These are phyloP conservation scores for Halictus rubicundus DNA, from an alignment of 1,140 invertebrate genomes.

Conservation along the genomic window DNA sequence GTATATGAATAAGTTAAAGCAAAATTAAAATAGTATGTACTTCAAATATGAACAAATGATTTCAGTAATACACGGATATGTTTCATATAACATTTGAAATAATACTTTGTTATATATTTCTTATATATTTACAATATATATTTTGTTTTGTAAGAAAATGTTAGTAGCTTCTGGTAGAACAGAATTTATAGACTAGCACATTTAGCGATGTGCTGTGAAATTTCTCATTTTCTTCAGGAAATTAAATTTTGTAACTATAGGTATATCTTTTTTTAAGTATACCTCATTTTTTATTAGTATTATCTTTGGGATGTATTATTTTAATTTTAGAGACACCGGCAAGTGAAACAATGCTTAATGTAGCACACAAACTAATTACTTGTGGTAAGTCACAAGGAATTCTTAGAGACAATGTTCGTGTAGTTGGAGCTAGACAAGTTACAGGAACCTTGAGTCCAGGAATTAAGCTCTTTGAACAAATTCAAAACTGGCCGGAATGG, in stretches of 20 bases:
- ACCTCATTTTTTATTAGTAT: constrained; percentile 9
- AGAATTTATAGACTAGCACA: no score
- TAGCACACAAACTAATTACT: constrained; percentile 82
- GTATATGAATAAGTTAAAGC: no score
- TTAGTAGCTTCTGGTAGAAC: no score
- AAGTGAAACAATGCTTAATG: constrained; percentile 80
- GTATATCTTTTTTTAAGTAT: no score
- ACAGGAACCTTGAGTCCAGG: constrained; percentile 84
- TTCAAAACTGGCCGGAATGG: constrained; percentile 74
- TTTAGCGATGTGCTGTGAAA: no score
- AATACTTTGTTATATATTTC: no score
- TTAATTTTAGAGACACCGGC: constrained; percentile 82
- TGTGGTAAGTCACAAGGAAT: constrained; percentile 84
- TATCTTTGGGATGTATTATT: constrained; percentile 18
- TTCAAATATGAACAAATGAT: background rate
- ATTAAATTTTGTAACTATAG: no score
- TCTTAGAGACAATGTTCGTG: constrained; percentile 81
- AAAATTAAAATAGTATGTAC: no score
- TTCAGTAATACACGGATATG: background rate
- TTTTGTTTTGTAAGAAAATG: no score
- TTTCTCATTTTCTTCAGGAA: no score
- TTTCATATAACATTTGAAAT: constrained; percentile 20
- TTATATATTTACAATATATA: background rate
- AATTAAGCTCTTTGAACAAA: constrained; percentile 80
- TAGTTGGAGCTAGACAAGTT: constrained; percentile 84